Conservation (phyloP, 2,113 vertebrate genomes). For the Vulpes lagopus region DNA sequence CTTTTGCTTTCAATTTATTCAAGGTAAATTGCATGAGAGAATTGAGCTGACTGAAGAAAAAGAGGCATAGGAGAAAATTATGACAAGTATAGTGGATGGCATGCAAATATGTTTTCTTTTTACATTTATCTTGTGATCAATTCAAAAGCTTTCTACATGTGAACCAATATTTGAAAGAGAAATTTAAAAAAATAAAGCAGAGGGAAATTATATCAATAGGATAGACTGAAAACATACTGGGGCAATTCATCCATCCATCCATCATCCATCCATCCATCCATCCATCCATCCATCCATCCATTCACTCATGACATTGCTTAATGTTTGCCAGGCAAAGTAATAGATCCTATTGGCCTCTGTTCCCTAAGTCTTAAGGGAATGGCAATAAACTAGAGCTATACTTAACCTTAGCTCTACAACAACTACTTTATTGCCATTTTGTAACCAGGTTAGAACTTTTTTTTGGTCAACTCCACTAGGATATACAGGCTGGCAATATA, state of each 20-base stretch:
- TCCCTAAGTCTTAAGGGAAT: not conserved
- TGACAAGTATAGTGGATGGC: not conserved
- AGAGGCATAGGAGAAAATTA: not conserved
- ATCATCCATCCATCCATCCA: not conserved
- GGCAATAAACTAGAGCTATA: not conserved
- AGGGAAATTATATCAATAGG: not conserved
- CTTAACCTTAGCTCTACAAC: not conserved
- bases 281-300: not conserved
- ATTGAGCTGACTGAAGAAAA: not conserved
- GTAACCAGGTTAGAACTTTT: not conserved
- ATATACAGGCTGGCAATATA: not conserved
- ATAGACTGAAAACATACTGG: not conserved
- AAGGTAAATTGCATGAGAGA: not conserved
- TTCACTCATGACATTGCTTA: not conserved
- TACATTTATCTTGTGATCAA: not conserved
- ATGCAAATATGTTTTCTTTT: not conserved
- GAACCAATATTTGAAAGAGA: constrained; percentile 35
- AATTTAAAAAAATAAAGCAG: not conserved
- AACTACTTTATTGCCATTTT: not conserved
- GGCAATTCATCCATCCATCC: not conserved
- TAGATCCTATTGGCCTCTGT: not conserved
- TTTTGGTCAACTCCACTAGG: not conserved
- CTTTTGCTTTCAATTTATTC: constrained; percentile 7
- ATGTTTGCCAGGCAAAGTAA: not conserved
- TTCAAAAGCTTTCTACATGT: not conserved